phyloP scores from a whole-genome alignment of 2,888 invertebrate species.

The Glyphotaelius pellucidus region DNA sequence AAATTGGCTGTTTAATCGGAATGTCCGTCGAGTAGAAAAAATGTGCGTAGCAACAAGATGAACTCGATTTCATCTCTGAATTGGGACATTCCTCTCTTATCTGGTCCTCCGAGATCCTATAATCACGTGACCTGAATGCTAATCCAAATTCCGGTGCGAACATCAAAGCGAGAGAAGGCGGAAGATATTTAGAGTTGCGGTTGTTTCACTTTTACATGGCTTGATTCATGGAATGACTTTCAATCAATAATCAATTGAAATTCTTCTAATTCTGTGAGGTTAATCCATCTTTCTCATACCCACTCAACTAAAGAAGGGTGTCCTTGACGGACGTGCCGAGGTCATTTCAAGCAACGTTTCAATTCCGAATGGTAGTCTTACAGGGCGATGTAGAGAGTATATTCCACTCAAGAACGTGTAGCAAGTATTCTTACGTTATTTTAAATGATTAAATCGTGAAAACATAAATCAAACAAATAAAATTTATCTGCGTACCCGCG shows the following conservation, averaged over 20 bases:
- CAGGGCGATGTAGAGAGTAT: too few relatives aligned
- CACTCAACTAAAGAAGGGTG: too few relatives aligned
- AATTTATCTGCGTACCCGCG: too few relatives aligned
- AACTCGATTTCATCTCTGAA: neutral
- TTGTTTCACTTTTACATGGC: neutral
- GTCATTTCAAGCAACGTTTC: too few relatives aligned
- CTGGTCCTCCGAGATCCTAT: conserved; percentile 10
- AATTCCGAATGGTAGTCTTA: too few relatives aligned
- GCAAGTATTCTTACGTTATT: too few relatives aligned
- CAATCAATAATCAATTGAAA: neutral
- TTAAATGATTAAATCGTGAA: too few relatives aligned
- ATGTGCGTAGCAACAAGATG: neutral
- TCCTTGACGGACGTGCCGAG: too few relatives aligned
- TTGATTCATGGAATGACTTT: neutral
- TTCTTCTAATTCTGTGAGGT: neutral
- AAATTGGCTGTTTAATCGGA: neutral
- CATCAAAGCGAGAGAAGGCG: neutral
- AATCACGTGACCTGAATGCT: conserved; percentile 11
- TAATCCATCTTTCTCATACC: too few relatives aligned
- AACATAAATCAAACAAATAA: too few relatives aligned
- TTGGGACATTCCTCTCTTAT: neutral
- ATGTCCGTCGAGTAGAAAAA: neutral
- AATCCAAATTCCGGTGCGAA: neutral
- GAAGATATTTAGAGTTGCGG: conserved; percentile 36
- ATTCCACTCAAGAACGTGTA: too few relatives aligned